phyloP scores from a whole-genome alignment of 2,797 vertebrate species.

The Streptopelia turtur region DNA sequence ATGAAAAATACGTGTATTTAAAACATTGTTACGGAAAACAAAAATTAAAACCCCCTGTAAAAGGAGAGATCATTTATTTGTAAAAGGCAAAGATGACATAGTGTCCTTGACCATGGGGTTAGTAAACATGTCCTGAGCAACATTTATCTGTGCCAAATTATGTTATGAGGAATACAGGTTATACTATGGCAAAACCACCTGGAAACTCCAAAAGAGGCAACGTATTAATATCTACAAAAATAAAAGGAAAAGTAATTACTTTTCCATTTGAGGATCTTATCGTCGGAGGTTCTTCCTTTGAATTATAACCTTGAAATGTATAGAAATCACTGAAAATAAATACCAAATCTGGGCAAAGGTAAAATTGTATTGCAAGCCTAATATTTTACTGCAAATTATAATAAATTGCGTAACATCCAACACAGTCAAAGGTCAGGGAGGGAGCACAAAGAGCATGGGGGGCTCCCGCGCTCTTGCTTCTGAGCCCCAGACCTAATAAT shows the following conservation, averaged over 20 bases:
- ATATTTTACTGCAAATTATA: conserved; percentile 24
- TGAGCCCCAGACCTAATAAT: background rate
- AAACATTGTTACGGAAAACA: background rate
- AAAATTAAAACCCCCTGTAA: background rate
- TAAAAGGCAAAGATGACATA: background rate
- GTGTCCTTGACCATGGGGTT: background rate
- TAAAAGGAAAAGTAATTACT: background rate
- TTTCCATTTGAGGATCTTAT: background rate
- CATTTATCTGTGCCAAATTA: background rate
- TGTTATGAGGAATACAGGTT: background rate
- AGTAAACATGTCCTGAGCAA: background rate
- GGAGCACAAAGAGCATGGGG: background rate
- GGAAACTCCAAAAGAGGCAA: background rate
- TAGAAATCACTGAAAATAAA: background rate
- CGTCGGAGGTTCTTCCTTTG: background rate
- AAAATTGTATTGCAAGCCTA: background rate
- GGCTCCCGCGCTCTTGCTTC: background rate
- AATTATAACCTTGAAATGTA: background rate
- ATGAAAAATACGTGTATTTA: background rate
- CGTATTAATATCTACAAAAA: background rate
- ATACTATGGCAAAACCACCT: background rate
- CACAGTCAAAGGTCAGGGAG: conserved; percentile 14
- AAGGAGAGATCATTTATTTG: background rate
- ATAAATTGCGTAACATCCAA: conserved; percentile 18
- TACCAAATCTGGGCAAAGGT: background rate